Evolutionary conservation across 2,888 invertebrate genomes (phyloP), one percentile per base, ranked within the genome.

Genomic region (Parelbella ahira): DNA sequence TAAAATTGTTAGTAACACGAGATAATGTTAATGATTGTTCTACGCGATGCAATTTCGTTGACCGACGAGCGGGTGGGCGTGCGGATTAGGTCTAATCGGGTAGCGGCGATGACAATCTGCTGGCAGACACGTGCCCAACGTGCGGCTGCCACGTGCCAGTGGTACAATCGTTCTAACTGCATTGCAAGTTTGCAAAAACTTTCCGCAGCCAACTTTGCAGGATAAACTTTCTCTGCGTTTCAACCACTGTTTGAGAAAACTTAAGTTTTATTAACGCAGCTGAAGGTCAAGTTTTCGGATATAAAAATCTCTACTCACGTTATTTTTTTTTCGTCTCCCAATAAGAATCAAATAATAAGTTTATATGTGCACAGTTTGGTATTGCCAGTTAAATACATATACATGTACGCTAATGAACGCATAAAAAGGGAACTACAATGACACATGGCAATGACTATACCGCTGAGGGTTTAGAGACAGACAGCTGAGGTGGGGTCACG

Each of bases 11-110:
- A 42, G 79, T 74, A 82, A 83, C 70, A 63, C 47, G 79, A 80
- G 80, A 79, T 79, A 80, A 65, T 61, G 58, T 60, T 76, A 80
- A 80, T 77, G 67, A 79, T 71, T 72, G 64, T 64, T 53, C 60
- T 53, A 68, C 64, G 77, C 71, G 68, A 77, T 71, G 67, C 74
- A 66, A 76, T 77, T 60, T 55, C 57, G 55, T 53, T 66, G 67
- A 69, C 64, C 64, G 58, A 54, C 62, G 80, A 51, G 79, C 76
- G 78, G 68, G 70, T 50, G 78, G 80, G 81, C 77, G 79, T 69
- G 69, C 48, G 79, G 80, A 80, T 80, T 79, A 79, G 68, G 63
- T 53, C 72, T 84, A 84, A 86, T 86, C 84, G 79, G 70, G 54
- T 66, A 66, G 9, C 68, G 75, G 74, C 72, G 83, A 84, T 83